Conservation (phyloP, 2,888 invertebrate genomes). For the Papilio elwesi region DNA sequence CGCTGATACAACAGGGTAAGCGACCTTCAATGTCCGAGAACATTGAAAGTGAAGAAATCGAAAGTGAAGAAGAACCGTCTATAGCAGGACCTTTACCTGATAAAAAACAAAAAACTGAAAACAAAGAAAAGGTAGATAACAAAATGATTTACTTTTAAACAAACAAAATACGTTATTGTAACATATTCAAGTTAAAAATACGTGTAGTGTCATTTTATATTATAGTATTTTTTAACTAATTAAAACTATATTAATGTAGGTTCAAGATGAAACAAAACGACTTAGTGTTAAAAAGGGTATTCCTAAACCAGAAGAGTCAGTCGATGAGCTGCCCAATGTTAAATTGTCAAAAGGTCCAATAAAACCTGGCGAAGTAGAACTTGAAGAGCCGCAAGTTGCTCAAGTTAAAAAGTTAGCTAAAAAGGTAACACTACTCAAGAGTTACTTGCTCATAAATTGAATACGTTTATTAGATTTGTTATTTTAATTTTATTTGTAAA, state of each 20-base stretch:
- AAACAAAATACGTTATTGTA: background rate
- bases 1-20: constrained; percentile 64
- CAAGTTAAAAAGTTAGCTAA: constrained; percentile 68
- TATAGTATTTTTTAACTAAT: background rate
- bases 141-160: constrained; percentile 3
- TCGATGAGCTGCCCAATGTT: constrained; percentile 74
- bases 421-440: constrained; percentile 62
- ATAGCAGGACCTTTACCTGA: constrained; percentile 66
- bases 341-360: constrained; percentile 71
- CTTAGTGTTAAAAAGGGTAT: constrained; percentile 75
- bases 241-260: constrained; percentile 52
- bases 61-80: constrained; percentile 75
- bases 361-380: constrained; percentile 69
- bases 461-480: background rate
- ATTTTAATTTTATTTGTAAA: constrained; percentile 33
- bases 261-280: constrained; percentile 69
- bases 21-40: constrained; percentile 76
- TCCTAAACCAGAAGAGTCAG: constrained; percentile 72
- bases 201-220: background rate
- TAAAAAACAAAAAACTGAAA: constrained; percentile 68
- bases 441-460: background rate
- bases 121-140: constrained; percentile 62
- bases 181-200: background rate
- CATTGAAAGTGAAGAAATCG: constrained; percentile 73
- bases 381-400: constrained; percentile 72